Conservation (phyloP, 2,113 vertebrate species). For the Picathartes gymnocephalus region DNA sequence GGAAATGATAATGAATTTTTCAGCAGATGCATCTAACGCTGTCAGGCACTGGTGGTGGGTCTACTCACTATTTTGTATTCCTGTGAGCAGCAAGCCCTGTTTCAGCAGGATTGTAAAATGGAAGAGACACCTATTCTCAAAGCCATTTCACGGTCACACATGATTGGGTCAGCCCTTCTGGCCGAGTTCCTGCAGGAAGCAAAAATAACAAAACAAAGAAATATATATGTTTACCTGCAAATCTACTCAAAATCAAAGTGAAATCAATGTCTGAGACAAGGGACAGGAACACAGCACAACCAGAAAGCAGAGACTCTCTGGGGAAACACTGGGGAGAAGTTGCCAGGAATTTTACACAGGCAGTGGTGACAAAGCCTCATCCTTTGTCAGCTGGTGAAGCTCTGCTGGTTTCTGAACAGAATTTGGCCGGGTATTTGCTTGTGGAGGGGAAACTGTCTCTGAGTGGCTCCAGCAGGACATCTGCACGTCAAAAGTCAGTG, state of each 20-base stretch:
- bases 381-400: background rate
- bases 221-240: background rate
- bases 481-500: background rate
- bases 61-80: background rate
- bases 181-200: background rate
- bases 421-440: background rate
- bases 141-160: background rate
- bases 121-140: background rate
- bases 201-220: background rate
- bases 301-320: background rate
- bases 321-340: background rate
- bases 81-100: background rate
- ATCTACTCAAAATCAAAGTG: background rate
- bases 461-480: background rate
- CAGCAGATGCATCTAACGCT: background rate
- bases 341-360: background rate
- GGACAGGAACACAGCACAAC: background rate
- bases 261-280: background rate
- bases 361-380: background rate
- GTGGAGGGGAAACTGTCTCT: background rate
- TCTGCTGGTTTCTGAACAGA: background rate
- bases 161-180: background rate
- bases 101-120: background rate
- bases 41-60: background rate
- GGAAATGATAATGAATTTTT: conserved; percentile 9